These are phyloP conservation scores for Aix galericulata DNA, from an alignment of 2,113 vertebrate genomes.

Conservation along the genomic window DNA sequence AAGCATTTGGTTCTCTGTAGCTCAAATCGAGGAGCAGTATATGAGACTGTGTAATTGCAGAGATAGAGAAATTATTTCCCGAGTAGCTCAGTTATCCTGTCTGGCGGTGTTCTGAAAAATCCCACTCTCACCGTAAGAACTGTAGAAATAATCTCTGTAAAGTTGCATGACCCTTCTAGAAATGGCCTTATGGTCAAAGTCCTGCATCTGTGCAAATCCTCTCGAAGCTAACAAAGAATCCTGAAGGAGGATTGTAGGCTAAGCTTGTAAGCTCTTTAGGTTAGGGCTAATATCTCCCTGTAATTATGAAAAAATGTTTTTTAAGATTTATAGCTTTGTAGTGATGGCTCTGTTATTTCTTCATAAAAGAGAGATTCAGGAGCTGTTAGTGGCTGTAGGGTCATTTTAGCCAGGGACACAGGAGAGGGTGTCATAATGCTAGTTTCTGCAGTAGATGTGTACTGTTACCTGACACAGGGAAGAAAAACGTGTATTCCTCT, in stretches of 20 bases:
- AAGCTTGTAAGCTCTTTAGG: slow-evolving; percentile 7
- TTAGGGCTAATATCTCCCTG: not conserved
- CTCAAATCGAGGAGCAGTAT: not conserved
- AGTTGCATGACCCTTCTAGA: not conserved
- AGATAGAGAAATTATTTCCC: not conserved
- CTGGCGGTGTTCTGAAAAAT: not conserved
- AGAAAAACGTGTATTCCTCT: not conserved
- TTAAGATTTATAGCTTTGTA: not conserved
- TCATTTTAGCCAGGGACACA: not conserved
- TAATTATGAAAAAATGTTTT: not conserved
- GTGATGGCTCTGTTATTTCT: not conserved
- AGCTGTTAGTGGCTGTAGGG: not conserved
- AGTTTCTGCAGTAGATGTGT: not conserved
- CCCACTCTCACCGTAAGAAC: accelerated
- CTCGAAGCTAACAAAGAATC: not conserved
- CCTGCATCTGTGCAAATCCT: not conserved
- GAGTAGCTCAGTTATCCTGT: not conserved
- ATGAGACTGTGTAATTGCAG: not conserved
- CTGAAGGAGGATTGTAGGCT: slow-evolving; percentile 13
- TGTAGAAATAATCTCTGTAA: slow-evolving; percentile 16
- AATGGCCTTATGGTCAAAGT: not conserved
- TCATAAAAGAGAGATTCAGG: not conserved
- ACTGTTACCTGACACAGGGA: not conserved
- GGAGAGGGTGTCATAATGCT: not conserved
- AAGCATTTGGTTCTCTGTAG: not conserved